A percentile compares a stretch with the other conserved stretches of the same genome.
Evolutionary conservation across 2,797 vertebrate species (phyloP).

Genomic region (Decapterus maruadsi): DNA sequence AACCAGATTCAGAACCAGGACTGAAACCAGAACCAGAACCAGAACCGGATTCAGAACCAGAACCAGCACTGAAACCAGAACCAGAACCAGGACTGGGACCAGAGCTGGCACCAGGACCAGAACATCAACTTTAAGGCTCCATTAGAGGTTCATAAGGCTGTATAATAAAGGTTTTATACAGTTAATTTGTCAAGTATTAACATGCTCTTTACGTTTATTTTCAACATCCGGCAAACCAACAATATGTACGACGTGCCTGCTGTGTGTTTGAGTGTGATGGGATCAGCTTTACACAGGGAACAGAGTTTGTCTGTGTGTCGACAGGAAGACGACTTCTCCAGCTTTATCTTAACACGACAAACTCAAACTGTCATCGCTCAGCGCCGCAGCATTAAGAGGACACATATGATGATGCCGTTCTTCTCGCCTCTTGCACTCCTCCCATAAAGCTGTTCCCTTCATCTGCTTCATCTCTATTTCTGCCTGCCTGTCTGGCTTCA

Average conservation of each 20-base stretch:
- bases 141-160: too few species aligned
- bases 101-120: too few species aligned
- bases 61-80: too few species aligned
- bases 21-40: too few species aligned
- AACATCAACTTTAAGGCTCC: too few species aligned
- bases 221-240: background rate
- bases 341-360: constrained; percentile 34
- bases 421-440: constrained; percentile 37
- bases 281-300: background rate
- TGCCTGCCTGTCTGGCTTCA: constrained; percentile 36
- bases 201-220: background rate
- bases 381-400: constrained; percentile 26
- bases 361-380: constrained; percentile 41
- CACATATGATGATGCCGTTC: constrained; percentile 36
- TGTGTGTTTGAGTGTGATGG: constrained; percentile 6
- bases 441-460: constrained; percentile 50
- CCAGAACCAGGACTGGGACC: too few species aligned
- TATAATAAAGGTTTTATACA: background rate
- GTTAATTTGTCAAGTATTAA: background rate
- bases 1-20: too few species aligned
- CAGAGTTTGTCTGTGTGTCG: constrained; percentile 19
- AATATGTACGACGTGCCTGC: background rate
- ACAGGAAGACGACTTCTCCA: background rate
- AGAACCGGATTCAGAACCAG: too few species aligned
- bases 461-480: constrained; percentile 52